Evolutionary conservation across 2,888 invertebrate genomes (phyloP).

Genomic region (Coelogynopora nodosa): DNA sequence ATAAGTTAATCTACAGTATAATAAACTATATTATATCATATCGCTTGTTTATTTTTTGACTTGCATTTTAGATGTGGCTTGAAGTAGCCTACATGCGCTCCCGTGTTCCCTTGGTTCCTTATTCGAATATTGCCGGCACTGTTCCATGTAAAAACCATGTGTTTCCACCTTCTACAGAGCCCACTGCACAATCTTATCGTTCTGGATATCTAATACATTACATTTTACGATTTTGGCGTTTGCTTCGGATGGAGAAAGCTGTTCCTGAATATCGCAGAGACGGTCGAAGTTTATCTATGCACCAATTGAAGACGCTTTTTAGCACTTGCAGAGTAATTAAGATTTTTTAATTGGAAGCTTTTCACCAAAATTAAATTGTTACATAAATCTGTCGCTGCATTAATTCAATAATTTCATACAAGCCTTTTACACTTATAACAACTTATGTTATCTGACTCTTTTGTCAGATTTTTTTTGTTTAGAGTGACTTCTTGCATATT

Average conservation of each 20-base stretch:
- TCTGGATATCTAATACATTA: not conserved
- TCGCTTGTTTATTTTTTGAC: not conserved
- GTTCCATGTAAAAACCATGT: not conserved
- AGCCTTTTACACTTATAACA: too few relatives aligned
- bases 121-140: slow-evolving; percentile 20
- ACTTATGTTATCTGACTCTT: too few relatives aligned
- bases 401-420: too few relatives aligned
- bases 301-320: not conserved
- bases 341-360: too few relatives aligned
- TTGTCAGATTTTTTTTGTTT: too few relatives aligned
- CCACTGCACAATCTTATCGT: not conserved
- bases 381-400: too few relatives aligned
- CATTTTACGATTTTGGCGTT: not conserved
- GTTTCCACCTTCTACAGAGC: not conserved
- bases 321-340: slow-evolving; percentile 1
- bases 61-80: slow-evolving; percentile 25
- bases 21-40: too few relatives aligned
- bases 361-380: too few relatives aligned
- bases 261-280: not conserved
- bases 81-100: slow-evolving; percentile 31
- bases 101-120: slow-evolving; percentile 20
- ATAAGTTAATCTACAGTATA: too few relatives aligned
- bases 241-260: not conserved
- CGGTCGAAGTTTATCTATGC: not conserved
- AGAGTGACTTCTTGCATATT: too few relatives aligned